Evolutionary conservation across 2,113 vertebrate species (phyloP).

Genomic region (Desmodus rotundus): DNA sequence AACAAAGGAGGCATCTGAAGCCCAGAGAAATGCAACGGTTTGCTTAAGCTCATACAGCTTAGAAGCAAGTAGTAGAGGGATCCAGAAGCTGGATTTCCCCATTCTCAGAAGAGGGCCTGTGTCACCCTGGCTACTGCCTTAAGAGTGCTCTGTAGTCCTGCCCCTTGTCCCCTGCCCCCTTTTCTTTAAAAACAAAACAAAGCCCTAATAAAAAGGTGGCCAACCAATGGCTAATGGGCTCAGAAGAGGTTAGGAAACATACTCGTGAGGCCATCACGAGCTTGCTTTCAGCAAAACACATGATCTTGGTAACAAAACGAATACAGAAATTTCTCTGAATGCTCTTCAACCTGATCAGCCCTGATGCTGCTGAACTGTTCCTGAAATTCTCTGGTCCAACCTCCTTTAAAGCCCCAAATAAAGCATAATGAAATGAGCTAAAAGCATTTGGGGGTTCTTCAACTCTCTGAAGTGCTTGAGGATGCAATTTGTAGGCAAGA

Average conservation of each 20-base stretch:
- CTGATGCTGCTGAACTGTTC: slow-evolving; percentile 69
- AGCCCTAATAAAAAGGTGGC: background rate
- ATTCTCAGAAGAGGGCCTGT: background rate
- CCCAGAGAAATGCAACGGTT: background rate
- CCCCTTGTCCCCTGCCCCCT: too few relatives aligned
- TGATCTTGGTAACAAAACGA: slow-evolving; percentile 57
- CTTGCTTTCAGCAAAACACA: slow-evolving; percentile 41
- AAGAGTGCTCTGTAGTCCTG: background rate
- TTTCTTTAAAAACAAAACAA: background rate
- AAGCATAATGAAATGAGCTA: slow-evolving; percentile 74
- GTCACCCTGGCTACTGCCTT: background rate
- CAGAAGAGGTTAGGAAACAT: background rate
- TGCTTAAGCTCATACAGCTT: background rate
- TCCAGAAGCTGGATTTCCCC: background rate
- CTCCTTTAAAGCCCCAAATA: slow-evolving; percentile 52
- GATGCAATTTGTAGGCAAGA: slow-evolving; percentile 78
- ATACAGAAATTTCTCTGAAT: slow-evolving; percentile 65
- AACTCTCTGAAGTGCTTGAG: slow-evolving; percentile 70
- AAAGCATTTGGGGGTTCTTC: slow-evolving; percentile 71
- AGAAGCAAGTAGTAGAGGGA: background rate
- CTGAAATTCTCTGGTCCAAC: slow-evolving; percentile 49
- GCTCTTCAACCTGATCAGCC: slow-evolving; percentile 62
- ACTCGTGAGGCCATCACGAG: slow-evolving; percentile 43
- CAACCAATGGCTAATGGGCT: slow-evolving; percentile 20
- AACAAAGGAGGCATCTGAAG: background rate